These are phyloP conservation scores for Caracal caracal DNA, from an alignment of 2,113 vertebrate genomes.

Conservation along the genomic window DNA sequence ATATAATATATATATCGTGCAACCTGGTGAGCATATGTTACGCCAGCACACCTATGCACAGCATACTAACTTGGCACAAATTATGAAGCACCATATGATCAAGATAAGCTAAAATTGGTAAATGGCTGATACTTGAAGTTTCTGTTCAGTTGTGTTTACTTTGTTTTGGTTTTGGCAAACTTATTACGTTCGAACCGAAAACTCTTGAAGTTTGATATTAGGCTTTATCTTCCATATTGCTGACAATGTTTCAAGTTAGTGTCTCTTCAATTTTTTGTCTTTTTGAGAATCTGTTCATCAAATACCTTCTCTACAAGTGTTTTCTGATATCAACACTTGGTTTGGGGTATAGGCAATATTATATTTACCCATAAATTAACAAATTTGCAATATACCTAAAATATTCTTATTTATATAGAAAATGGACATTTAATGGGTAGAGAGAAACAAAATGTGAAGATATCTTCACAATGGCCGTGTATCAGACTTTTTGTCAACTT, in stretches of 20 bases:
- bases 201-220: not conserved
- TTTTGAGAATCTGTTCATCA: conserved; percentile 4
- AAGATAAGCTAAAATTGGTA: not conserved
- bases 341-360: not conserved
- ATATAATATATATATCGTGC: not conserved
- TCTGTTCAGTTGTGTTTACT: not conserved
- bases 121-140: not conserved
- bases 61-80: not conserved
- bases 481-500: not conserved
- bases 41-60: not conserved
- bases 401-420: conserved; percentile 11
- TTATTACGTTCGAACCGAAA: not conserved
- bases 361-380: not conserved
- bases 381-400: not conserved
- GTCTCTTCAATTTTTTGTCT: not conserved
- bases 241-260: not conserved
- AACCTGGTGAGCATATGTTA: not conserved
- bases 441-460: not conserved
- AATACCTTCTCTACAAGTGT: not conserved
- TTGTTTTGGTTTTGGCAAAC: conserved; percentile 28
- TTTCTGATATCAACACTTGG: not conserved
- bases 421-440: not conserved
- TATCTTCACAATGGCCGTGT: not conserved
- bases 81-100: not conserved
- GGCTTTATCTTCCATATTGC: not conserved